Percentiles rank a stretch among this genome's conserved stretches.
These are phyloP conservation scores for Drosophila nr. perissopoda DNA, from an alignment of 2,888 invertebrate genomes.

Conservation along the genomic window DNA sequence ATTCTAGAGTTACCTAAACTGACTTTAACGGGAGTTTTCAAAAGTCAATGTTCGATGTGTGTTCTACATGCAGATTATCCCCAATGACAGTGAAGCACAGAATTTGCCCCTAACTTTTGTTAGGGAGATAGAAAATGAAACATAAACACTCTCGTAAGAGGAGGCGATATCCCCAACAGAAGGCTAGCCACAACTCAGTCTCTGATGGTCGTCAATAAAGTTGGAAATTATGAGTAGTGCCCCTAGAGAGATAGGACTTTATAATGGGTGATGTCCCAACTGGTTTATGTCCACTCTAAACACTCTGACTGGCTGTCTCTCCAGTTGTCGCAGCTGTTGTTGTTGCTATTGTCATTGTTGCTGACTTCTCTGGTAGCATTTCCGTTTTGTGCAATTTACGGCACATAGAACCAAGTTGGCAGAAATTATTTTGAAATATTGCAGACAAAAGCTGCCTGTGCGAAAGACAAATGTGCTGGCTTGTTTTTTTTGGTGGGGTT, in stretches of 20 bases:
- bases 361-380: constrained; percentile 30
- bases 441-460: constrained; percentile 58
- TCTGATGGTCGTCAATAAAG: constrained; percentile 63
- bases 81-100: neutral
- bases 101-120: neutral
- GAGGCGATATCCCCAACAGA: constrained; percentile 28
- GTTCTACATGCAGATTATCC: constrained; percentile 4
- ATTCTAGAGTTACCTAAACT: neutral
- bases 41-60: neutral
- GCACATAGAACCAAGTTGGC: constrained; percentile 34
- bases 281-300: constrained; percentile 53
- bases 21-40: too few relatives aligned
- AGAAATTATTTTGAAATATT: constrained; percentile 75
- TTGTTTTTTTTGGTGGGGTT: constrained; percentile 14
- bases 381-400: constrained; percentile 60
- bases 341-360: constrained; percentile 23
- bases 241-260: constrained; percentile 48
- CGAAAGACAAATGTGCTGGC: constrained; percentile 55
- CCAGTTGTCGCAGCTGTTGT: constrained; percentile 4
- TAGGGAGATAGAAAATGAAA: neutral
- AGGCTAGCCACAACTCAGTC: constrained; percentile 49
- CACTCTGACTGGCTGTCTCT: constrained; percentile 37
- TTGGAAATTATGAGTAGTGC: constrained; percentile 52
- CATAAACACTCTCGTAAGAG: constrained; percentile 39
- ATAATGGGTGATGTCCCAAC: constrained; percentile 54